Evolutionary conservation across 1,140 invertebrate species (phyloP).

Genomic region (Latrodectus geometricus): DNA sequence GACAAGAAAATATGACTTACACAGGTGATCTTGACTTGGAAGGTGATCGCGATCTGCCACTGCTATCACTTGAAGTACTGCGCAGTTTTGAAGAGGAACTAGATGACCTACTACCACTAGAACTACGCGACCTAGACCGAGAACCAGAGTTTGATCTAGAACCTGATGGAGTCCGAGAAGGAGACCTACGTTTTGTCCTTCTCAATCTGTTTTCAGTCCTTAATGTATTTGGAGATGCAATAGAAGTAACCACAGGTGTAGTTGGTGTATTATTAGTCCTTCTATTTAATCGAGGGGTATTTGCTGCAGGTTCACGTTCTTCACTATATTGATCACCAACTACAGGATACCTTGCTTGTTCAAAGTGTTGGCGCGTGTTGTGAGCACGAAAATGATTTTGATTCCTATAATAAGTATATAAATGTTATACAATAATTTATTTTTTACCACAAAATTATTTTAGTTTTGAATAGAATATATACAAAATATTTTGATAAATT

Average conservation of each 20-base stretch:
- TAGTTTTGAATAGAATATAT: neutral
- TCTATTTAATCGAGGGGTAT: conserved; percentile 35
- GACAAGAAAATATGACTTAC: conserved; percentile 56
- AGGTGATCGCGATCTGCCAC: conserved; percentile 63
- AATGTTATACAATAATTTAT: neutral
- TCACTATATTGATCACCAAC: conserved; percentile 59
- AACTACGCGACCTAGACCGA: conserved; percentile 62
- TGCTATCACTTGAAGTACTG: conserved; percentile 61
- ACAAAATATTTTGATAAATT: no score
- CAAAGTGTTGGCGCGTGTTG: conserved; percentile 62
- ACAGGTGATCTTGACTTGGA: conserved; percentile 64
- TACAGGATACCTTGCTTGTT: conserved; percentile 59
- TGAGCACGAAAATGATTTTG: conserved; percentile 63
- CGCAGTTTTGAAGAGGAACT: conserved; percentile 63
- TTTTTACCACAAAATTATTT: neutral
- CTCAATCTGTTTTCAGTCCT: conserved; percentile 64
- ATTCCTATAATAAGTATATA: conserved; percentile 36
- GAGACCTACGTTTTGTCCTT: conserved; percentile 65
- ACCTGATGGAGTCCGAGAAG: conserved; percentile 70
- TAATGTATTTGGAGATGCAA: conserved; percentile 59
- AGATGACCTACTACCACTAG: conserved; percentile 61
- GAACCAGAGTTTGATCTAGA: conserved; percentile 69
- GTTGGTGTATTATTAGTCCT: conserved; percentile 44
- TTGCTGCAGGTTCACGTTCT: conserved; percentile 59
- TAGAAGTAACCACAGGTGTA: conserved; percentile 63